These are phyloP conservation scores for Selene dorsalis DNA, from an alignment of 2,797 vertebrate genomes.

Conservation along the genomic window DNA sequence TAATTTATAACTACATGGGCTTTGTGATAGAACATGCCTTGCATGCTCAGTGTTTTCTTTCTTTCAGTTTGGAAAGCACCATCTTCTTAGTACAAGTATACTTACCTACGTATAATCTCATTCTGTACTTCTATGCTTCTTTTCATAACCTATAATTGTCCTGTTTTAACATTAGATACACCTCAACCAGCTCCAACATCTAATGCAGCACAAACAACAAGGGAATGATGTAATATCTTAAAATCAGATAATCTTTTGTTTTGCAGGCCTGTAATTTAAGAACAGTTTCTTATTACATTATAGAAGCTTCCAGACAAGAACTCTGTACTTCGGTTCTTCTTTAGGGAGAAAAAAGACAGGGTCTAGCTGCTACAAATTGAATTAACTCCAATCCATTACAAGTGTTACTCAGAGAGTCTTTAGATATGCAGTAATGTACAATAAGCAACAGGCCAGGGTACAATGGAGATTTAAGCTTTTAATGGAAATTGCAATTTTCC, in stretches of 20 bases:
- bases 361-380: slow-evolving; percentile 3
- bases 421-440: neutral
- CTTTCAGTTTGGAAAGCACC: too few relatives aligned
- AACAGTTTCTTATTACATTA: neutral
- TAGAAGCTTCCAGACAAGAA: neutral
- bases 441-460: neutral
- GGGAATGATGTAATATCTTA: neutral
- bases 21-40: slow-evolving; percentile 9
- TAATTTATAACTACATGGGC: slow-evolving; percentile 15
- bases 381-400: slow-evolving; percentile 12
- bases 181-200: neutral
- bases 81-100: too few relatives aligned
- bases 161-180: neutral
- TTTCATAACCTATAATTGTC: neutral
- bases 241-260: neutral
- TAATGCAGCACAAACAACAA: neutral
- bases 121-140: neutral
- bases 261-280: neutral
- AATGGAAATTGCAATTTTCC: neutral
- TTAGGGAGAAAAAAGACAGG: neutral
- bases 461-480: neutral
- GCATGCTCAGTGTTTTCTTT: neutral
- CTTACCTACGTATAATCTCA: too few relatives aligned
- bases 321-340: neutral
- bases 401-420: neutral